Evolutionary conservation across 2,888 invertebrate genomes (phyloP), one percentile per base, ranked within the genome.

Genomic region (Drosophila acutilabella): DNA sequence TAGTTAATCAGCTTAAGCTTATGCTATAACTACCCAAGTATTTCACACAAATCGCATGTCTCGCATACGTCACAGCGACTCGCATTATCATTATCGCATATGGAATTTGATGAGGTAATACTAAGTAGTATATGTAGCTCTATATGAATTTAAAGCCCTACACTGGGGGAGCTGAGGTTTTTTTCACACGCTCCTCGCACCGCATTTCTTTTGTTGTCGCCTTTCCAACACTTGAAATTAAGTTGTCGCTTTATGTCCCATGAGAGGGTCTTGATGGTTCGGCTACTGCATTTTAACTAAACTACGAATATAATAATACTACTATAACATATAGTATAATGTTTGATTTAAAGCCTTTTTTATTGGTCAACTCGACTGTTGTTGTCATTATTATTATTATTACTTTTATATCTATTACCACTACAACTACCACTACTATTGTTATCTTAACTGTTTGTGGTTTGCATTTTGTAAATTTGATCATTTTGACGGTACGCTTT

Each of bases 51-150:
- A 64, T 68, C 69, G 73, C 75, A 73, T 78, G 78, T 78, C 74
- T 61, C 73, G 65, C 75, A 70, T 64, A 75, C 57, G 73, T 77
- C 78, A 77, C 60, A 77, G 73, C 42, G 59, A 26, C 76, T 58
- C 61, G 64, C 71, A 76, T 76, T 76, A 77, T 70, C 64, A 80
- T 78, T 67, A 80, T 68, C 73, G 69, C 76, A 79, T 76, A 78
- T 65, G 72, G 64, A 51, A 73, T 58, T 70, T 62, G 36, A 80
- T 78, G 80, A 70, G 80, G 78, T 76, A 80, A 78, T 76, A 67
- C 14, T 60, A 8, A 30, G 30, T 52, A 33, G 18, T 45, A 33
- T 20, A 10, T 3, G 20, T 16, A n/a, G 16, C 23, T 6, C 6
- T 44, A 26, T 20, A 42, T 16, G 40, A 26, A 11, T 23, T 16